Evolutionary conservation across 2,888 invertebrate species (phyloP).

Genomic region (Urechis unicinctus): DNA sequence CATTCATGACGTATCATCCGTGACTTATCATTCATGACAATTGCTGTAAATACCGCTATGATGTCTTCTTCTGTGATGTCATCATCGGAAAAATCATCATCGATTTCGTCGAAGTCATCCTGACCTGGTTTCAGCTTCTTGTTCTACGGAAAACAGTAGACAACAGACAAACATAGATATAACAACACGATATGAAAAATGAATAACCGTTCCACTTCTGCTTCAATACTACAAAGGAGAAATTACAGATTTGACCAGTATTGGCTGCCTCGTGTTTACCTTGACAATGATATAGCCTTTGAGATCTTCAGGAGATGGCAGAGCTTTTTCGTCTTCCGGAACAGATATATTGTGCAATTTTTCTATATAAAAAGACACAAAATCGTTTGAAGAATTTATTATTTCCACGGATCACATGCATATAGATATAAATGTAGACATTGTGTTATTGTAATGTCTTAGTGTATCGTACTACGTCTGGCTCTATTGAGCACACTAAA

Average conservation of each 20-base stretch:
- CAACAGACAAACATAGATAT: background rate
- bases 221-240: too few relatives aligned
- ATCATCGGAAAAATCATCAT: constrained; percentile 22
- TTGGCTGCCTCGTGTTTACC: constrained; percentile 26
- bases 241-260: background rate
- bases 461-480: too few relatives aligned
- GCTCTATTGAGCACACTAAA: too few relatives aligned
- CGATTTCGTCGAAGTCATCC: constrained; percentile 14
- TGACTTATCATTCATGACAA: too few relatives aligned
- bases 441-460: too few relatives aligned
- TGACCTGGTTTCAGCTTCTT: constrained; percentile 17
- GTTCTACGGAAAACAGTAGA: constrained; percentile 4
- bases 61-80: constrained; percentile 6
- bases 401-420: too few relatives aligned
- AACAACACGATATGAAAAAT: background rate
- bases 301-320: constrained; percentile 54
- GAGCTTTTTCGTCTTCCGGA: constrained; percentile 40
- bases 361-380: constrained; percentile 40
- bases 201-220: background rate
- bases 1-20: too few relatives aligned
- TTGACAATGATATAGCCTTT: constrained; percentile 54
- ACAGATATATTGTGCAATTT: constrained; percentile 50
- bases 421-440: too few relatives aligned
- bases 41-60: constrained; percentile 6
- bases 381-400: too few relatives aligned